Percentiles rank a stretch among this genome's conserved stretches.
Conservation (phyloP, 2,797 vertebrate genomes). For the Naso thynnoides region DNA sequence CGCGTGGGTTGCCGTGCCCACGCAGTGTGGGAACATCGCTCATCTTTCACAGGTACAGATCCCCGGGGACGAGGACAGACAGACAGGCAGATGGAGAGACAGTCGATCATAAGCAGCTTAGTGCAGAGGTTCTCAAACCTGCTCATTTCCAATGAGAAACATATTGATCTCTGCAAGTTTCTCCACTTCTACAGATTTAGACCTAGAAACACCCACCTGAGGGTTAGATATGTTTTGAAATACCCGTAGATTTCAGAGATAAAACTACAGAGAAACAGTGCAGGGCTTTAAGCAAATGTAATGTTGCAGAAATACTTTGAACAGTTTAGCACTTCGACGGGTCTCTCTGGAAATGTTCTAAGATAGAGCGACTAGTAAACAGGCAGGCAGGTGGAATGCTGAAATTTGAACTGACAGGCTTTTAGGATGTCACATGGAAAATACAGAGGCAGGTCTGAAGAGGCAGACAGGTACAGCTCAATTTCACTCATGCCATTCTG, state of each 20-base stretch:
- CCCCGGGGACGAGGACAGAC: constrained; percentile 62
- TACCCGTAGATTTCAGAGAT: constrained; percentile 12
- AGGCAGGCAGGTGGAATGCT: constrained; percentile 33
- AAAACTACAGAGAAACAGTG: constrained; percentile 9
- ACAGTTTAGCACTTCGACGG: constrained; percentile 41
- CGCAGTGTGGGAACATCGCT: constrained; percentile 72
- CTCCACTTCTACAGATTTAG: constrained; percentile 42
- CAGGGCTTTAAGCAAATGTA: constrained; percentile 1
- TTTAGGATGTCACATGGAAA: constrained; percentile 55
- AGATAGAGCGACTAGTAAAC: constrained; percentile 14
- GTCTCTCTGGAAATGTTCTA: constrained; percentile 16
- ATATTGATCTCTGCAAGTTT: constrained; percentile 60
- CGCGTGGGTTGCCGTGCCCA: constrained; percentile 65
- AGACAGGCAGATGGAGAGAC: constrained; percentile 67
- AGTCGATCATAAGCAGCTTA: constrained; percentile 65
- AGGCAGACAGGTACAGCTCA: constrained; percentile 52
- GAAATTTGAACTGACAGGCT: constrained; percentile 57
- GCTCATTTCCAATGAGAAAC: constrained; percentile 47
- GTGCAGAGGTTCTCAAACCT: constrained; percentile 64
- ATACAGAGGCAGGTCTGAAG: constrained; percentile 34
- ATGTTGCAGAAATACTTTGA: constrained; percentile 19
- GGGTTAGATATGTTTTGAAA: constrained; percentile 25
- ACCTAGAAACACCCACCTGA: constrained; percentile 49
- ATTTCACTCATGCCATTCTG: constrained; percentile 52
- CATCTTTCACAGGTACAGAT: constrained; percentile 75